Base-by-base conservation (phyloP, 2,888 invertebrate species). In the Drosophila monieri region DNA sequence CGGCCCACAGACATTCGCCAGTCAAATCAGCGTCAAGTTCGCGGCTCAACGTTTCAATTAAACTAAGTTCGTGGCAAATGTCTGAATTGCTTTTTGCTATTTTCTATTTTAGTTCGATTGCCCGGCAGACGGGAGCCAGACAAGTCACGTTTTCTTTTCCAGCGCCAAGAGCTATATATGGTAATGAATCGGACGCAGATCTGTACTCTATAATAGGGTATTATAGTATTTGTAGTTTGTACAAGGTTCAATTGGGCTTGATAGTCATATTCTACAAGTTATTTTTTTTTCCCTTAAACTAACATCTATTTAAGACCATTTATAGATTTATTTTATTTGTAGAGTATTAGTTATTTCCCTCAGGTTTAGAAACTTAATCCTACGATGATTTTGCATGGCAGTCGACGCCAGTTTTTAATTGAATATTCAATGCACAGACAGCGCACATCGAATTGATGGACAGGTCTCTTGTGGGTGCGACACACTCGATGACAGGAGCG, bases 41-140 rank as follows among this genome's bases (percentile, higher is more conserved):
- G 60, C 60, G 47, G 44, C 54, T 27, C 49, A 86, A 80, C 76
- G 78, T 73, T 84, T 80, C 73, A 80, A 80, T 86, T 80, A 80
- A 68, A 52, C 72, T 39, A 64, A 62, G 43, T 71, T 58, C 46
- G 43, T 37, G 37, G 47, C 69, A 35, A 70, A 70, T 54, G 44
- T 35, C 35, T 35, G 35, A n/a, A 35, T 14, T 35, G 35, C n/a
- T n/a, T n/a, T 35, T 35, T n/a, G 48, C 49, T 32, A 54, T 30
- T 47, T 71, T 27, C 57, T 23, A 39, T 46, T 44, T 23, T 43
- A 6, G 21, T 43, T 43, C 10, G 73, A 58, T 73, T 35, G 46
- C 53, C 23, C 54, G 73, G 57, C 71, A 71, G 71, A 71, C 71
- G 54, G 52, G 57, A 72, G 72, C 69, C 72, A 69, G 72, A 69